Base-by-base conservation (phyloP, 2,888 invertebrate species). In the Eupeodes luniger region DNA sequence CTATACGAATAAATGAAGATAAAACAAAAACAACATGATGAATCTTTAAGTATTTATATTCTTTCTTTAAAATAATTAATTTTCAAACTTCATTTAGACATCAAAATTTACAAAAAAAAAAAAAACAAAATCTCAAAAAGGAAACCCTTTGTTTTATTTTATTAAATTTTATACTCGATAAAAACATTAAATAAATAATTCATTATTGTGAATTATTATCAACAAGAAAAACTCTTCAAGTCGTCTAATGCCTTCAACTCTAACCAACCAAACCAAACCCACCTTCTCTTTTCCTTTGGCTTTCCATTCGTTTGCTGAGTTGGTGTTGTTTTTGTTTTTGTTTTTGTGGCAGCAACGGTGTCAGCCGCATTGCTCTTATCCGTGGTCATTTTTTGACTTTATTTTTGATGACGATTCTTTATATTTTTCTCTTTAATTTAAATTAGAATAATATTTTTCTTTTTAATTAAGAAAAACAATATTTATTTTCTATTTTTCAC, bases 221-320 rank as follows among this genome's bases (percentile, higher is more conserved):
- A 55, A 69, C n/a, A 70, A 70, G 11, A 70, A 59, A 27, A 70
- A 53, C 12, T 64, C 5, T 19, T 64, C 10, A 19, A 47, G 11
- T n/a, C 11, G 11, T n/a, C 11, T 36, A 40, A 36, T 19, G 4
- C 27, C 36, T 16, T 27, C 2, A 27, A 27, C 27, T 27, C 27
- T 27, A 27, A 27, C 3, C 2, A 27, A 27, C 27, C 27, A 27
- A 27, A 2, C 27, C 11, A 16, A 67, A 88, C 92, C 95, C 94
- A 96, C 96, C 96, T 96, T 93, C 96, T 95, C 94, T 96, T 96
- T 92, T 96, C 96, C 94, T 95, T 96, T 90, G 95, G 94, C 92
- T 93, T 93, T 66, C 92, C 92, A 83, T 90, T 91, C 91, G 70
- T 92, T 92, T 75, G 92, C 87, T 72, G 90, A 90, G 86, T 89